Evolutionary conservation across 92 coral and sea anemone species (phyloP).

Genomic region (Galaxea fascicularis): DNA sequence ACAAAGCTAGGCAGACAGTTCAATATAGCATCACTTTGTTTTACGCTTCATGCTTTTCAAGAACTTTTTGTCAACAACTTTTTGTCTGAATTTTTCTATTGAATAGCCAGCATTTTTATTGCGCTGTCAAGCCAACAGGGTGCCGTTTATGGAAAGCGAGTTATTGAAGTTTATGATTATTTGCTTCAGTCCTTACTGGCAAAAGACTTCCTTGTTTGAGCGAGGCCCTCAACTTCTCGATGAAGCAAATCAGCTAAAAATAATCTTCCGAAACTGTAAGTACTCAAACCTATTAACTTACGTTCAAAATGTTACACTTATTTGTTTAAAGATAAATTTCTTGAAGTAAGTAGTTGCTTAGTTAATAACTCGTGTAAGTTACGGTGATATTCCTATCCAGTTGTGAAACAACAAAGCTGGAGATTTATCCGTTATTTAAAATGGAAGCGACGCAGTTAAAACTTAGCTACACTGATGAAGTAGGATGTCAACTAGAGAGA

Average conservation of each 20-base stretch:
- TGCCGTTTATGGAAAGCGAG: too few species aligned
- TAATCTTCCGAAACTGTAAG: not conserved
- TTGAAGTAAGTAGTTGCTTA: not conserved
- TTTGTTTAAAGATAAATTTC: not conserved
- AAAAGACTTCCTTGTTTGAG: not conserved
- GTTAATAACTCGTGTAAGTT: not conserved
- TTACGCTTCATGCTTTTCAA: constrained; percentile 5
- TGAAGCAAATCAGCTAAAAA: not conserved
- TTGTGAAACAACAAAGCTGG: too few species aligned
- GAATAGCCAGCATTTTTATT: constrained; percentile 6
- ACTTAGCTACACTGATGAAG: too few species aligned
- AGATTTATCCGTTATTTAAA: not conserved
- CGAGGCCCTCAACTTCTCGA: not conserved
- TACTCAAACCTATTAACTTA: constrained; percentile 1
- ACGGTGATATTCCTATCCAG: not conserved
- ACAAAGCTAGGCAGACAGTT: not conserved
- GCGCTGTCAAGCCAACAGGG: not conserved
- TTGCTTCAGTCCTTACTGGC: too few species aligned
- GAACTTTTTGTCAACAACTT: not conserved
- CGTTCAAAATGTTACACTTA: not conserved
- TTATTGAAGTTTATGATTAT: too few species aligned
- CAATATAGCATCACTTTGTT: constrained; percentile 1
- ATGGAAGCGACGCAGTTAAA: not conserved
- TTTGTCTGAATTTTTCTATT: constrained; percentile 23
- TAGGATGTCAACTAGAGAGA: too few species aligned